Percentiles rank a stretch among this genome's conserved stretches.
phyloP scores from a whole-genome alignment of 2,888 invertebrate species.

The Dorcus parallelipipedus region DNA sequence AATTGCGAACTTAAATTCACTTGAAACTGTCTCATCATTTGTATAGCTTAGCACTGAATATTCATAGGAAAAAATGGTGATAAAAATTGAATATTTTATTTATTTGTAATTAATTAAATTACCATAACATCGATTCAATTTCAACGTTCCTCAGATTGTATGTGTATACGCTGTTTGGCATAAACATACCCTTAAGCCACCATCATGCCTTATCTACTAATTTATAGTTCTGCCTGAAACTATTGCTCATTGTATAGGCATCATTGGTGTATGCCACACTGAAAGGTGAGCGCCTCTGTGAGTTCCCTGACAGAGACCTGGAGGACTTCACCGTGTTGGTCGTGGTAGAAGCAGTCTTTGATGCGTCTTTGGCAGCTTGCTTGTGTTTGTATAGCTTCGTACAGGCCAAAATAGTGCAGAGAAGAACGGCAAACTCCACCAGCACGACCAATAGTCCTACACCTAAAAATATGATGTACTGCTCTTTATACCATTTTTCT shows the following conservation, averaged over 20 bases:
- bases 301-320: slow-evolving; percentile 1
- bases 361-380: slow-evolving; percentile 40
- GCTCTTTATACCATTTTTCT: slow-evolving; percentile 75
- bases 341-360: slow-evolving; percentile 5
- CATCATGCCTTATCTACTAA: slow-evolving; percentile 45
- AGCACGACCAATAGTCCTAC: slow-evolving; percentile 64
- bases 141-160: slow-evolving; percentile 53
- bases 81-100: too few species aligned
- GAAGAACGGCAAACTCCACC: slow-evolving; percentile 69
- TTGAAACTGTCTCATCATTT: too few species aligned
- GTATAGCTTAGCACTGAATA: too few species aligned
- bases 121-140: slow-evolving; percentile 63
- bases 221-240: slow-evolving; percentile 45
- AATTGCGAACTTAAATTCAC: too few species aligned
- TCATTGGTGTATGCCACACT: slow-evolving; percentile 41
- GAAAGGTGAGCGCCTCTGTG: slow-evolving; percentile 4
- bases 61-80: too few species aligned
- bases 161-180: slow-evolving; percentile 29
- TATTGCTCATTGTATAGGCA: slow-evolving; percentile 44
- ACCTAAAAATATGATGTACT: slow-evolving; percentile 66
- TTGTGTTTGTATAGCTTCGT: slow-evolving; percentile 58
- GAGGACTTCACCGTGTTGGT: slow-evolving; percentile 11
- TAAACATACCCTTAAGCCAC: slow-evolving; percentile 38
- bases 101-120: not conserved
- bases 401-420: slow-evolving; percentile 70